Base-by-base conservation (phyloP, 2,113 vertebrate genomes). In the Oreochromis niloticus region DNA sequence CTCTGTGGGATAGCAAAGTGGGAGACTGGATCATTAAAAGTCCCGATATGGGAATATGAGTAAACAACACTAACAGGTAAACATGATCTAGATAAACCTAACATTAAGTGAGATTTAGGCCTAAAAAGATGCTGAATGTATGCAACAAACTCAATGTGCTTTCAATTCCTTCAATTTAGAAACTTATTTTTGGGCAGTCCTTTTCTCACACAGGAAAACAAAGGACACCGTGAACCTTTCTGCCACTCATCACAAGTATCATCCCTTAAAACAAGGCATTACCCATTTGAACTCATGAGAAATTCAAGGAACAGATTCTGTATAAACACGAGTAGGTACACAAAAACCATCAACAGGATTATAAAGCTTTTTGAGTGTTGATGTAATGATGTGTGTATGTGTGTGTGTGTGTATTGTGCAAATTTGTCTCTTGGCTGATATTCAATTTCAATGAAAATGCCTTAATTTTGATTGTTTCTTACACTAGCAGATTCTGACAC, bases 31-130 rank as follows among this genome's bases (percentile, higher is more conserved):
- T 95, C 91, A 95, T 95, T 92, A 94, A 92, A 87, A 91, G 80
- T 75, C 80, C 90, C 11, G 61, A 91, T 88, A 85, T 66, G 85
- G 92, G 89, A 90, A 87, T 85, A 88, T 19, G 86, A 24, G 92
- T 90, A 92, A 95, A 92, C 92, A 94, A 93, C 87, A 82, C 89
- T 9, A 88, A 92, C 93, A 94, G 92, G 92, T 95, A 94, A 93
- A 94, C 89, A 91, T 91, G 84, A 56, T 91, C 82, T 61, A 88
- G 73, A 90, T 89, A 90, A 90, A 92, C 22, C 78, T 13, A 17
- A 39, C 16, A 39, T 56, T 61, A 82, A 80, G 83, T 68, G 57
- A 14, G 50, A 43, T 81, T 68, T 71, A 56, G 27, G 52, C 5
- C 48, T 39, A 43, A 87, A 82, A 84, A 78, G 56, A 91, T 87